Conservation (phyloP, 2,888 invertebrate genomes). For the Agrenia bidenticulata region DNA sequence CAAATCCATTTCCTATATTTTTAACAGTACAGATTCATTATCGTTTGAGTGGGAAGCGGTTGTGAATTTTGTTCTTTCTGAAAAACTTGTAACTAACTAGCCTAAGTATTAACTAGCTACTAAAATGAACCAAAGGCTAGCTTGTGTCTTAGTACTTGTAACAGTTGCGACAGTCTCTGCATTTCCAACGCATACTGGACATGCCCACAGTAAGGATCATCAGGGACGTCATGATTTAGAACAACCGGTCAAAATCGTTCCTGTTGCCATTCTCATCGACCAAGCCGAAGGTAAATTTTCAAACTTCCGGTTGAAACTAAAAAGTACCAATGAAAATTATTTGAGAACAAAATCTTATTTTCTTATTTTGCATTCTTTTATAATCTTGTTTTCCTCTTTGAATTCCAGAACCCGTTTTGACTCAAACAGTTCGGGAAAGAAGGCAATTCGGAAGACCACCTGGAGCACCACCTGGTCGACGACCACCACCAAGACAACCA, state of each 20-base stretch:
- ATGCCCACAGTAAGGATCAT: constrained; percentile 12
- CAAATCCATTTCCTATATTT: constrained; percentile 4
- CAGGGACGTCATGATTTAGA: constrained; percentile 9
- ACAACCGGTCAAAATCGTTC: constrained; percentile 12
- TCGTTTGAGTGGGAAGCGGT: background rate
- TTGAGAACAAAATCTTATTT: constrained; percentile 5
- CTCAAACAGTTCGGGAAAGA: constrained; percentile 14
- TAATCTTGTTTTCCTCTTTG: background rate
- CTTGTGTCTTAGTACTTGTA: constrained; percentile 33
- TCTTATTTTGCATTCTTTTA: background rate
- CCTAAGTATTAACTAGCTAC: background rate
- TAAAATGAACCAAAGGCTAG: constrained; percentile 34
- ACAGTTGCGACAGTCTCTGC: constrained; percentile 30
- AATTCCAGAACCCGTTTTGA: constrained; percentile 1
- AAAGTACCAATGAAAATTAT: background rate
- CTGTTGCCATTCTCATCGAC: constrained; percentile 6
- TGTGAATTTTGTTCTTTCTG: too few species aligned
- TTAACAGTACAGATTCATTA: background rate
- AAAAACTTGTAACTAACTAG: background rate
- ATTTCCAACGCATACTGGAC: constrained; percentile 16
- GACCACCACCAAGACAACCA: constrained; percentile 14
- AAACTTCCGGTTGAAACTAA: background rate
- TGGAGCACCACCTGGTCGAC: background rate
- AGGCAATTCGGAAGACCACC: constrained; percentile 19
- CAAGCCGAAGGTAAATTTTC: background rate